Evolutionary conservation across 1,140 invertebrate species (phyloP).

Genomic region (Drosophila varians): DNA sequence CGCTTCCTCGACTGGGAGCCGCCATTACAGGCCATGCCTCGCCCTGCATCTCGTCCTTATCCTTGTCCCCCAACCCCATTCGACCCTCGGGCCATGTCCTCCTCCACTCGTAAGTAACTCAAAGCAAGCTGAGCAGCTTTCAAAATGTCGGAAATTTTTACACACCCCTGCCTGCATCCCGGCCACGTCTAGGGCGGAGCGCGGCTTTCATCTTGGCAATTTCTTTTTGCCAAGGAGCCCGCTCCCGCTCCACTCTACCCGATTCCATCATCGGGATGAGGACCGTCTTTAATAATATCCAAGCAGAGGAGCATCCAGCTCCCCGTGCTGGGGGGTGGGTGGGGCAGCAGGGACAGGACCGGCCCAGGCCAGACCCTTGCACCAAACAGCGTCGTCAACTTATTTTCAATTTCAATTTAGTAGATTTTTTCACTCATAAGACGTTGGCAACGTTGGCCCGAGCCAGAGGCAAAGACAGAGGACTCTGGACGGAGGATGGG

Average conservation of each 20-base stretch:
- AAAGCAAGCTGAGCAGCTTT: constrained; percentile 74
- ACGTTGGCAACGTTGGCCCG: constrained; percentile 38
- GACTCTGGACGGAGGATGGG: neutral
- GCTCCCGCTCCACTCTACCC: no score
- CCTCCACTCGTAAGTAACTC: constrained; percentile 55
- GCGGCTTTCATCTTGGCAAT: constrained; percentile 77
- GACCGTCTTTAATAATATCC: constrained; percentile 74
- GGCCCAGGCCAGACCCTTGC: constrained; percentile 8
- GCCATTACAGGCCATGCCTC: constrained; percentile 11
- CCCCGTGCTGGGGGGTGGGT: no score
- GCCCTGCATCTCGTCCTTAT: neutral
- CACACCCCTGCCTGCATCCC: constrained; percentile 44
- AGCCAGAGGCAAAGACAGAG: constrained; percentile 2
- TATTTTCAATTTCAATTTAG: constrained; percentile 82
- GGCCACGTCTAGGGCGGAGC: constrained; percentile 44
- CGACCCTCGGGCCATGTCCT: constrained; percentile 10
- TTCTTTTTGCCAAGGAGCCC: constrained; percentile 77
- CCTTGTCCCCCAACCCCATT: neutral
- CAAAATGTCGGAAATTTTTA: constrained; percentile 79
- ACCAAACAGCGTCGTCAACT: constrained; percentile 76
- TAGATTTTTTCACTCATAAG: constrained; percentile 79
- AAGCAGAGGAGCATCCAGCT: constrained; percentile 35
- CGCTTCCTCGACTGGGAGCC: constrained; percentile 15
- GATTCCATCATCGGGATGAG: constrained; percentile 30
- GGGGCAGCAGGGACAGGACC: neutral